Evolutionary conservation across 2,888 invertebrate species (phyloP), one percentile per base, ranked within the genome.

Genomic region (Noctua pronuba): DNA sequence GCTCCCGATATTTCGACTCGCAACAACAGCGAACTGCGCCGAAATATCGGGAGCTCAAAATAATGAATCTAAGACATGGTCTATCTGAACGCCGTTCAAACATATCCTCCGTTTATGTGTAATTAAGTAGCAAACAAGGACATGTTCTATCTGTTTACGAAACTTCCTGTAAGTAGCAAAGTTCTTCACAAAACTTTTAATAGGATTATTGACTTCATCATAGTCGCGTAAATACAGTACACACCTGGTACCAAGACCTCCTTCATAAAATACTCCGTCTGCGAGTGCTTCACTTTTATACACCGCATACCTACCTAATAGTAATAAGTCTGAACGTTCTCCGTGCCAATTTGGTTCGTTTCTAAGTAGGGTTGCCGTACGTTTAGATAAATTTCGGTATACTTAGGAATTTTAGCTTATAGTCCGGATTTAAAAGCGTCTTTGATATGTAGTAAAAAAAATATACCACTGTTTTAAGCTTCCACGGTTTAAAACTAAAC

Each of bases 331-430:
- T 65, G 64, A 16, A 65, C 70, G 60, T 75, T 75, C 58, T 35
- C 31, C 31, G 73, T 85, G 87, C 80, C 77, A 85, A 84, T 87
- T 86, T 74, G 44, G 75, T 66, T 38, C 66, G 49, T 76, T 87
- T 84, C 85, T 76, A 46, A 65, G 73, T 80, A 87, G 41, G 65
- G 65, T n/a, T 65, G 65, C n/a, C 41, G 13, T 64, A 24, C 6
- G 6, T 64, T 11, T 24, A 38, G 24, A 24, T 24, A 7, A 38
- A 13, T 64, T 10, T 60, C 16, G 58, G 28, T 28, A 58, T 10
- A 10, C 21, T 62, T 2, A 10, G 11, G 21, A 35, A 21, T 21
- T 62, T 21, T 21, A 35, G 16, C n/a, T 41, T 16, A 24, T 0
- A n/a, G n/a, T 65, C 16, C 3, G 16, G 64, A 38, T 28, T 60